Evolutionary conservation across 2,797 vertebrate species (phyloP).

Genomic region (Mallotus villosus): DNA sequence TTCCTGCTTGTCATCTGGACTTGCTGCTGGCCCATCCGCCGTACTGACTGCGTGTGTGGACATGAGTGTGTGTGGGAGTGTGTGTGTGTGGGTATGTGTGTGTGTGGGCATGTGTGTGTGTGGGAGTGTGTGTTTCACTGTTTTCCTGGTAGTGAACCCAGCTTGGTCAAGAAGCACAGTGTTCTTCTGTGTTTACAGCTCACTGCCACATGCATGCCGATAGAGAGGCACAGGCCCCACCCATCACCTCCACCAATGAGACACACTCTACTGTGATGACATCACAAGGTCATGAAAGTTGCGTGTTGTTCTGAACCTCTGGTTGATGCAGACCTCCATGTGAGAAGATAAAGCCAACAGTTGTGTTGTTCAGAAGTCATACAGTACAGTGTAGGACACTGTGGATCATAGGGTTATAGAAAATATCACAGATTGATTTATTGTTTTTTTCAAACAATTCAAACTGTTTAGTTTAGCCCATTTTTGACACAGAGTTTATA

Average conservation of each 20-base stretch:
- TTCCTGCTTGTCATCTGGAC: slow-evolving; percentile 2
- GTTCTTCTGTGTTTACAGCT: slow-evolving; percentile 62
- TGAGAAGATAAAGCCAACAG: neutral
- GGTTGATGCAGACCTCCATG: neutral
- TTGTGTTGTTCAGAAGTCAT: too few relatives aligned
- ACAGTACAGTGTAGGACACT: too few relatives aligned
- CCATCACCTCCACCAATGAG: neutral
- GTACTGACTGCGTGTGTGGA: neutral
- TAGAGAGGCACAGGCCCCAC: neutral
- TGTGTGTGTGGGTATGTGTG: neutral
- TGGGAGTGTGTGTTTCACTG: slow-evolving; percentile 72
- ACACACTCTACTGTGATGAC: neutral
- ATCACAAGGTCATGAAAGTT: slow-evolving; percentile 19
- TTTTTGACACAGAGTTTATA: too few relatives aligned
- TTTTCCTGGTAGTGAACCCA: slow-evolving; percentile 80
- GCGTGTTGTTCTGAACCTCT: neutral
- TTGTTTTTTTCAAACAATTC: too few relatives aligned
- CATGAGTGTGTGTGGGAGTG: neutral
- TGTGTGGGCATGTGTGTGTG: slow-evolving; percentile 9
- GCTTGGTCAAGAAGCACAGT: slow-evolving; percentile 80
- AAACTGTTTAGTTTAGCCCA: too few relatives aligned
- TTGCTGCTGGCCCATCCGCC: neutral
- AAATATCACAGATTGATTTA: too few relatives aligned
- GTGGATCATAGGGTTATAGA: too few relatives aligned
- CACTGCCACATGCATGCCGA: slow-evolving; percentile 25